Base-by-base conservation (phyloP, 2,113 vertebrate genomes). In the Xiphophorus maculatus region DNA sequence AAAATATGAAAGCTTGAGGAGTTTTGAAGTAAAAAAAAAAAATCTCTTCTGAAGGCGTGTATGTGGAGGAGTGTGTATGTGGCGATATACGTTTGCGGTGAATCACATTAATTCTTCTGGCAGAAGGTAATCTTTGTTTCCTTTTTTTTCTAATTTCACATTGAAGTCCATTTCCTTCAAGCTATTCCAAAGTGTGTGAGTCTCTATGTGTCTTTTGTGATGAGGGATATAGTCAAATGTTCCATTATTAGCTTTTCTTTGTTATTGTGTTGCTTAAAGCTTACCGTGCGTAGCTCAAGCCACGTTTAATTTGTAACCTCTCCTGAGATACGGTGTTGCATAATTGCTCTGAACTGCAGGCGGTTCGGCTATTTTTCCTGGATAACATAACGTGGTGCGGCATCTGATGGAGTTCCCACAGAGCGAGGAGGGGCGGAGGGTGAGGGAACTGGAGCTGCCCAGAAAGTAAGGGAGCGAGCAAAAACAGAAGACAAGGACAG, bases 301-400 rank as follows among this genome's bases (percentile, higher is more conserved):
- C 73, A n/a, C 66, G 84, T 88, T 90, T 88, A 60, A 89, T 88
- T 88, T 87, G 84, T 81, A 82, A 82, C 84, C 44, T 79, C 90
- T 83, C 79, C 87, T 37, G 81, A 84, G 90, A 89, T 84, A 79
- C 14, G 68, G 12, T 77, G 85, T 80, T 80, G 82, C 79, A 77
- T 91, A 90, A 92, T 91, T 85, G 89, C 88, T 90, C 75, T 70
- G 83, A 84, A 85, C 88, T 6, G 6, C 83, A 28, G 90, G 90
- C 17, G 68, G 77, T 69, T 62, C 25, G 71, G 75, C 69, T 82
- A 77, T 87, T 89, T 91, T 78, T 82, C 76, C 66, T 44, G 82
- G 86, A 81, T 88, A 85, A 90, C 89, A 90, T 89, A 90, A 88
- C 74, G 71, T 44, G 63, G 68, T 63, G 77, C 58, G 48, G 76